Evolutionary conservation across 2,888 invertebrate genomes (phyloP).

Genomic region (Cataglyphis cursor): DNA sequence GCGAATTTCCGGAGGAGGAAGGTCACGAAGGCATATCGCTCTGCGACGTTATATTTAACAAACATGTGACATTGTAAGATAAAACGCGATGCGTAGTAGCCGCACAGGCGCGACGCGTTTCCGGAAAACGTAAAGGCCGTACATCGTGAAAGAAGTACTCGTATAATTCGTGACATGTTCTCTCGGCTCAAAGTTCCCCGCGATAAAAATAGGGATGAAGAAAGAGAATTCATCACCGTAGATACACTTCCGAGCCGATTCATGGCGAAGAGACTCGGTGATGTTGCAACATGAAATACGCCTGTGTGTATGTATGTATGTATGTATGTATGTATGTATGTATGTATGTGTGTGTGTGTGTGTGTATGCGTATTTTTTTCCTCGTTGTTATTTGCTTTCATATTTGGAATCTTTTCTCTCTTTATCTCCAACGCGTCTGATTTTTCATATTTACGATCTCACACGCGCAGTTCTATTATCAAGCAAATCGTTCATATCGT

Average conservation of each 20-base stretch:
- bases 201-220: constrained; percentile 48
- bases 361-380: too few species aligned
- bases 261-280: background rate
- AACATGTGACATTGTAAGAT: constrained; percentile 58
- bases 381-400: background rate
- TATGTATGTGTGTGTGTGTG: too few species aligned
- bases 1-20: constrained; percentile 78
- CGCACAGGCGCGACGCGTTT: background rate
- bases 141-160: background rate
- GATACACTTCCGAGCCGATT: constrained; percentile 11
- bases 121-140: background rate
- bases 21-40: constrained; percentile 69
- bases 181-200: constrained; percentile 14
- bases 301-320: too few species aligned
- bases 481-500: background rate
- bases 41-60: constrained; percentile 76
- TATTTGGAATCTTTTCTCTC: background rate
- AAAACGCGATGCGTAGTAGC: constrained; percentile 7
- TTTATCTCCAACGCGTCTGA: background rate
- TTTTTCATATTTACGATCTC: constrained; percentile 17
- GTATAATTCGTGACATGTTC: background rate
- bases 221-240: constrained; percentile 31
- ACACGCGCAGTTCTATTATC: constrained; percentile 6
- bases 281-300: background rate
- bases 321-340: too few species aligned